Conservation (phyloP, 2,113 vertebrate species). For the Embiotoca jacksoni region DNA sequence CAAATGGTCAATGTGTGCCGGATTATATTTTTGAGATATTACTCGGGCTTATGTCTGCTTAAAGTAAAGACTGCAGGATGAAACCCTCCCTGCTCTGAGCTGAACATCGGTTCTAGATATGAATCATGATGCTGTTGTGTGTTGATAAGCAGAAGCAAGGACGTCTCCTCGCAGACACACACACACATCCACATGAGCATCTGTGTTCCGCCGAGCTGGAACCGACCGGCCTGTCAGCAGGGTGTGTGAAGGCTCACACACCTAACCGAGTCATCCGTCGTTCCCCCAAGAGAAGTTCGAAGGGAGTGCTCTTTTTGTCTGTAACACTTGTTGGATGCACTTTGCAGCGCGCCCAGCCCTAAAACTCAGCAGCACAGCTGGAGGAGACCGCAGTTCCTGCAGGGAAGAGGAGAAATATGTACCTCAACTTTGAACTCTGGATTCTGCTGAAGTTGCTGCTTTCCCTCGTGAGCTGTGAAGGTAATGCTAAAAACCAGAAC, state of each 20-base stretch:
- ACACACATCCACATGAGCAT: conserved; percentile 24
- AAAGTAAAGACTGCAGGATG: too few species aligned
- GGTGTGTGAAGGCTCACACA: conserved; percentile 64
- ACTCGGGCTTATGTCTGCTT: too few species aligned
- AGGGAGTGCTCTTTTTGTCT: conserved; percentile 72
- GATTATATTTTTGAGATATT: neutral
- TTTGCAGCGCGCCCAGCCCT: conserved; percentile 58
- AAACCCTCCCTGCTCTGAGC: neutral
- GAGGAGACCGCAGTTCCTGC: conserved; percentile 65
- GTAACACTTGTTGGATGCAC: conserved; percentile 60
- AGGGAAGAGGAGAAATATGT: conserved; percentile 55
- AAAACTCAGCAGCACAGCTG: conserved; percentile 71
- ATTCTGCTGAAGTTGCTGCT: conserved; percentile 46
- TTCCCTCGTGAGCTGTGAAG: conserved; percentile 31
- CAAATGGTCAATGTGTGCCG: neutral
- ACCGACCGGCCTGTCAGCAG: conserved; percentile 46
- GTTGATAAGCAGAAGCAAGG: conserved; percentile 64
- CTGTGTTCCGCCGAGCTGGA: conserved; percentile 59
- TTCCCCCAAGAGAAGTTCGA: conserved; percentile 51
- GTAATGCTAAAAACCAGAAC: conserved; percentile 27
- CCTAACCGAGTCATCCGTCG: conserved; percentile 58
- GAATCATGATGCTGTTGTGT: conserved; percentile 34
- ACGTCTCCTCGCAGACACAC: conserved; percentile 29
- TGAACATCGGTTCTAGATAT: conserved; percentile 16
- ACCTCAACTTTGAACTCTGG: conserved; percentile 62